These are phyloP conservation scores for Phoeniculus purpureus DNA, from an alignment of 2,797 vertebrate species.

Conservation along the genomic window DNA sequence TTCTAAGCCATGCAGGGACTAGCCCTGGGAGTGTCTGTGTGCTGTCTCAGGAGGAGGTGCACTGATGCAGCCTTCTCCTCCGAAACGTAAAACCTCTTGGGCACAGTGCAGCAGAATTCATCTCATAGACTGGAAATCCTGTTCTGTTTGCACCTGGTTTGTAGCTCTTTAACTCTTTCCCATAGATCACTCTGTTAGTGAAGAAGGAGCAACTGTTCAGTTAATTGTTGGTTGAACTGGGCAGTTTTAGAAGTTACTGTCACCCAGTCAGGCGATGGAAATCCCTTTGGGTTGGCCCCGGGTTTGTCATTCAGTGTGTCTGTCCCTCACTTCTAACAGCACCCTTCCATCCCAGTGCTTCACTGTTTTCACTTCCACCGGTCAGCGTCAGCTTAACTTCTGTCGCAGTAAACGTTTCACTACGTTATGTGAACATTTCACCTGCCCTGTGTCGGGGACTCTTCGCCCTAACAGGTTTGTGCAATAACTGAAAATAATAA, in stretches of 20 bases:
- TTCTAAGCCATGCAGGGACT: not conserved
- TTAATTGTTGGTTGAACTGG: not conserved
- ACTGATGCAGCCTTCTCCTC: not conserved
- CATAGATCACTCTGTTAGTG: not conserved
- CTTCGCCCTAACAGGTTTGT: not conserved
- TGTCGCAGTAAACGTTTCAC: not conserved
- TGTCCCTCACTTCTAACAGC: not conserved
- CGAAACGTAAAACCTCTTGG: not conserved
- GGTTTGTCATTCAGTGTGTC: not conserved
- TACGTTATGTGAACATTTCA: not conserved
- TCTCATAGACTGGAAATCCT: not conserved
- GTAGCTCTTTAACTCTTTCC: not conserved
- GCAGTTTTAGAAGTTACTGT: not conserved
- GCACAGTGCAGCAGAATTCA: not conserved
- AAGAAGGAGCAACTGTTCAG: not conserved
- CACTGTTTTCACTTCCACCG: not conserved
- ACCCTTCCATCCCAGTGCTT: not conserved
- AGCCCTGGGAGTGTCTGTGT: not conserved
- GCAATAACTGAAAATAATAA: not conserved
- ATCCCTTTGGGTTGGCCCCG: not conserved
- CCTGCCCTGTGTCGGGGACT: not conserved
- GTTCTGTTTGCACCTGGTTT: not conserved
- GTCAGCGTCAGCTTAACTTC: not conserved
- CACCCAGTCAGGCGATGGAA: not conserved
- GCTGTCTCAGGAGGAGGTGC: not conserved